Percentiles rank a stretch among this genome's conserved stretches.
phyloP scores from a whole-genome alignment of 2,888 invertebrate genomes.

The Patella caerulea region DNA sequence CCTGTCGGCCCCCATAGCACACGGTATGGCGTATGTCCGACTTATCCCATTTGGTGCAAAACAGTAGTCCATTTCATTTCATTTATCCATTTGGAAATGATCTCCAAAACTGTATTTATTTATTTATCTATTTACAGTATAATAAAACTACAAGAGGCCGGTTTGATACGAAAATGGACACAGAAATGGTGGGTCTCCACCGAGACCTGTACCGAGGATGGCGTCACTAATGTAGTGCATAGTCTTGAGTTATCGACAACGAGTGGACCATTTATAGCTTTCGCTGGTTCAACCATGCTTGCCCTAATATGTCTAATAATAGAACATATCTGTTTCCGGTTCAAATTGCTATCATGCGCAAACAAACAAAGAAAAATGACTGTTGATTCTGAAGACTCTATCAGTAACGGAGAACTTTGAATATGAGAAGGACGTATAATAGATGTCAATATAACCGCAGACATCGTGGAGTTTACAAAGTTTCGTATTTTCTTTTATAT shows the following conservation, averaged over 20 bases:
- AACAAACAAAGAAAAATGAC: too few species aligned
- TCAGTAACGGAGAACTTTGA: too few species aligned
- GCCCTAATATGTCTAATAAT: slow-evolving; percentile 25
- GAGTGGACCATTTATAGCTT: slow-evolving; percentile 39
- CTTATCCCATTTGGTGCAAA: too few species aligned
- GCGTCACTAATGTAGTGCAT: slow-evolving; percentile 24
- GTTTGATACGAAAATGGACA: slow-evolving; percentile 38
- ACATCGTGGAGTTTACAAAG: too few species aligned
- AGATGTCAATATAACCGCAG: too few species aligned
- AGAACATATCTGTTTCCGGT: slow-evolving; percentile 19
- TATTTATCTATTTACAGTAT: slow-evolving; percentile 34
- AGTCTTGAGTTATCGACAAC: slow-evolving; percentile 40
- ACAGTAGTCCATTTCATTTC: too few species aligned
- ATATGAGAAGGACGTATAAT: too few species aligned
- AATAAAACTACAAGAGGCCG: slow-evolving; percentile 40
- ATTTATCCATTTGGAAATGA: too few species aligned
- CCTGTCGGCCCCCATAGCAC: too few species aligned
- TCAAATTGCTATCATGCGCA: background rate
- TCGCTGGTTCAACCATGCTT: slow-evolving; percentile 22
- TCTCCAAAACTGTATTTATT: background rate
- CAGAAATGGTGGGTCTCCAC: slow-evolving; percentile 39
- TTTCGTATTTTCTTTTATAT: too few species aligned
- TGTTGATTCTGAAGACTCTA: too few species aligned
- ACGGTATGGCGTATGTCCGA: too few species aligned
- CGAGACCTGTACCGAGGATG: slow-evolving; percentile 23